A percentile compares a stretch with the other conserved stretches of the same genome.
Evolutionary conservation across 2,797 vertebrate species (phyloP).

Genomic region (Acanthornis magna): DNA sequence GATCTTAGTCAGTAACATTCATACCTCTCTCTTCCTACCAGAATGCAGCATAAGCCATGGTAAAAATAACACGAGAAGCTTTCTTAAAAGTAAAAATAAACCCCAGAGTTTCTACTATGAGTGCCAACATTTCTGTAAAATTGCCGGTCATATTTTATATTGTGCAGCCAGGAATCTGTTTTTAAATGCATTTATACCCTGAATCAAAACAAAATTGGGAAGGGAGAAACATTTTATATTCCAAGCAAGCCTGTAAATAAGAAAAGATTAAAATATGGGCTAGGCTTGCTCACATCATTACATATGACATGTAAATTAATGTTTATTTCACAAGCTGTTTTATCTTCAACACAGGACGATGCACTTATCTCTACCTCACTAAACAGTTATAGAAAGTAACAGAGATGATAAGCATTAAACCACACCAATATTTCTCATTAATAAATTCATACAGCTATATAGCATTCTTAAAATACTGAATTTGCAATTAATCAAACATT

Average conservation of each 20-base stretch:
- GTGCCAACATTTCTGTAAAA: slow-evolving; percentile 1
- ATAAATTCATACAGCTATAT: slow-evolving; percentile 10
- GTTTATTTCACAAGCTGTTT: slow-evolving; percentile 27
- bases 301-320: slow-evolving; percentile 20
- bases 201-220: slow-evolving; percentile 21
- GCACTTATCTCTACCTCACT: neutral
- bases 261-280: slow-evolving; percentile 10
- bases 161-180: slow-evolving; percentile 9
- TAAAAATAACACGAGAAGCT: slow-evolving; percentile 10
- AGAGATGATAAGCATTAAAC: slow-evolving; percentile 45
- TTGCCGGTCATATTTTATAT: neutral
- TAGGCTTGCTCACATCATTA: slow-evolving; percentile 4
- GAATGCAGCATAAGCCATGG: neutral
- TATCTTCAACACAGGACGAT: neutral
- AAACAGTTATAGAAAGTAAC: neutral
- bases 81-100: neutral
- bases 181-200: neutral
- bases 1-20: neutral
- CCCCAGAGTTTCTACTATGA: neutral
- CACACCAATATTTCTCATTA: slow-evolving; percentile 32
- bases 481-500: slow-evolving; percentile 32
- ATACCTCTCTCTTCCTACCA: neutral
- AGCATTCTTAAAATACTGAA: neutral
- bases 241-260: neutral
- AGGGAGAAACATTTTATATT: neutral